These are phyloP conservation scores for Heteractis magnifica DNA, from an alignment of 92 coral and sea anemone species.

Conservation along the genomic window DNA sequence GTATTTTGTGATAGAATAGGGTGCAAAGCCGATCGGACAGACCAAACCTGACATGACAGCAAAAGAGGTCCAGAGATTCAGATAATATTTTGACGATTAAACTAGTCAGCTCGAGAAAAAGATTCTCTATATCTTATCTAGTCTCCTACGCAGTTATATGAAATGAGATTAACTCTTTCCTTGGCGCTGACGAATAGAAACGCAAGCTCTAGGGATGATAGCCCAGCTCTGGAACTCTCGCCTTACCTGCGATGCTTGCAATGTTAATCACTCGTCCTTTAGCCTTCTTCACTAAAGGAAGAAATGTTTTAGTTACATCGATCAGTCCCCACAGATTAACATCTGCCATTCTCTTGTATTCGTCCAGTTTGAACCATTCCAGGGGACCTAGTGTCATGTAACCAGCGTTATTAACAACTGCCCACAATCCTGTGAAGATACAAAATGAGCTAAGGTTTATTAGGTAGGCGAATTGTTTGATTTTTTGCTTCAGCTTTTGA, in stretches of 20 bases:
- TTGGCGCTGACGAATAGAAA: no score
- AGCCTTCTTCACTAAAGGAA: conserved; percentile 46
- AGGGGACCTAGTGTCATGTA: conserved; percentile 36
- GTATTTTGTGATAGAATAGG: conserved; percentile 60
- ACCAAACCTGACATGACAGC: conserved; percentile 13
- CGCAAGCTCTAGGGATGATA: no score
- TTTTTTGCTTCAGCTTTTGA: conserved; percentile 8
- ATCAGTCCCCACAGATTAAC: conserved; percentile 58
- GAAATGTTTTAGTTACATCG: conserved; percentile 49
- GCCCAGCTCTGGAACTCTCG: not conserved
- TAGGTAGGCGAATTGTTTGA: not conserved
- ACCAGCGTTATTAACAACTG: conserved; percentile 57
- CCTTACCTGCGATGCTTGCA: conserved; percentile 42
- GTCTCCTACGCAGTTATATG: not conserved
- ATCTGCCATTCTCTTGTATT: conserved; percentile 38
- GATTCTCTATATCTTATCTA: not conserved
- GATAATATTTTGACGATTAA: not conserved
- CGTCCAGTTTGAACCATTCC: conserved; percentile 51
- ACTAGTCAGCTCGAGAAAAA: not conserved
- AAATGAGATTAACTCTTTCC: no score
- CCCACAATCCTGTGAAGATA: conserved; percentile 39
- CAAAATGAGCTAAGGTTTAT: not conserved
- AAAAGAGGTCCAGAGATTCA: no score
- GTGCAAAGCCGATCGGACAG: not conserved
- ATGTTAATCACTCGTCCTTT: conserved; percentile 38